These are phyloP conservation scores for Sternotherus odoratus DNA, from an alignment of 2,797 vertebrate genomes.

Conservation along the genomic window DNA sequence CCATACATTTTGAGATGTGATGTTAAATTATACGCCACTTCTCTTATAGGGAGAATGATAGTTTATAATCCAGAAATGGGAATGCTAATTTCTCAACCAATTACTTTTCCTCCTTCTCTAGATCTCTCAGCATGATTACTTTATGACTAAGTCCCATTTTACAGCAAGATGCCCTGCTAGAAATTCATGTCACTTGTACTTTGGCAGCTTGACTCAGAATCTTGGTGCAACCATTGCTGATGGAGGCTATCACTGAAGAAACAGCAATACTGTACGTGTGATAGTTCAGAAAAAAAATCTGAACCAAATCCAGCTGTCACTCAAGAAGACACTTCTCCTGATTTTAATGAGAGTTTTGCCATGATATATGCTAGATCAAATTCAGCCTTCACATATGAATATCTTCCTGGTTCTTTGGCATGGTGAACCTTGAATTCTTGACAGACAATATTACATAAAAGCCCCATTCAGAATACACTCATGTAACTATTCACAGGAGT, in stretches of 20 bases:
- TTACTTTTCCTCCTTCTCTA: constrained; percentile 61
- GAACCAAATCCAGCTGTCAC: not conserved
- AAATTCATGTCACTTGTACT: too few relatives aligned
- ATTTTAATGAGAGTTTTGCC: too few relatives aligned
- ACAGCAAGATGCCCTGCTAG: too few relatives aligned
- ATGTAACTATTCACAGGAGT: not conserved
- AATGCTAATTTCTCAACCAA: constrained; percentile 66
- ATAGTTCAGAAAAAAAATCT: not conserved
- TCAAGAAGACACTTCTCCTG: not conserved
- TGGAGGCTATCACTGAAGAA: not conserved
- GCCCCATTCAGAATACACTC: not conserved
- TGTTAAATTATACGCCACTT: too few relatives aligned
- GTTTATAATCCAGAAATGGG: constrained; percentile 69
- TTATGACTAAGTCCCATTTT: constrained; percentile 63
- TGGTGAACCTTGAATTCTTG: not conserved
- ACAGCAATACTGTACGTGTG: not conserved
- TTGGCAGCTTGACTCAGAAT: too few relatives aligned
- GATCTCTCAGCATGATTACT: constrained; percentile 40
- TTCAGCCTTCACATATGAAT: too few relatives aligned
- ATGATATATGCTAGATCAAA: too few relatives aligned
- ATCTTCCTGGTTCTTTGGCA: not conserved
- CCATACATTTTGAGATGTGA: too few relatives aligned
- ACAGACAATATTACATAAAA: not conserved
- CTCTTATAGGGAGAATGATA: too few relatives aligned
- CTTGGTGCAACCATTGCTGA: too few relatives aligned